Conservation (phyloP, 2,888 invertebrate species). For the Leptodirus hochenwartii region DNA sequence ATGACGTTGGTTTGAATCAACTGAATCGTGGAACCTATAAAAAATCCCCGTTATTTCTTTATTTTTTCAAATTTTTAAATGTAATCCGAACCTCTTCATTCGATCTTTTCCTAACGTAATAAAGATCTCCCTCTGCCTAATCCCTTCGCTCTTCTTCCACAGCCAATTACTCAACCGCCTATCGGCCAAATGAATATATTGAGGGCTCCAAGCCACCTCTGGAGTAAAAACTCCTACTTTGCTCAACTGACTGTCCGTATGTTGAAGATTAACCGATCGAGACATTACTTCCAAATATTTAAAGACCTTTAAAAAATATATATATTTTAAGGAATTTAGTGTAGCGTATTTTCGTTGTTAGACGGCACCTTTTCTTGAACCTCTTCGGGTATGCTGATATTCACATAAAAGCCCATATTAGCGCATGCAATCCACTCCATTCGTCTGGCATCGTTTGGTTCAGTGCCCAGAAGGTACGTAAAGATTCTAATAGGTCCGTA, state of each 20-base stretch:
- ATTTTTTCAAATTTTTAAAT: no score
- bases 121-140: slow-evolving; percentile 52
- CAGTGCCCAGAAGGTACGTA: slow-evolving; percentile 81
- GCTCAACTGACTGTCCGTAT: not conserved
- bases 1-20: no score
- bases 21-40: no score
- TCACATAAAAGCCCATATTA: slow-evolving; percentile 67
- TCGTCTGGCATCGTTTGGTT: slow-evolving; percentile 67
- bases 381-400: slow-evolving; percentile 86
- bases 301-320: no score
- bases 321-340: no score
- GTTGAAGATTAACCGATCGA: slow-evolving; percentile 68
- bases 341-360: no score
- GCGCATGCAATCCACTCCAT: slow-evolving; percentile 96
- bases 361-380: slow-evolving; percentile 93
- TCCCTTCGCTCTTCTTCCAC: slow-evolving; percentile 71
- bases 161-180: slow-evolving; percentile 79
- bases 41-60: no score
- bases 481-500: slow-evolving; percentile 49
- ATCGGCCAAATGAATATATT: slow-evolving; percentile 86
- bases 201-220: slow-evolving; percentile 82
- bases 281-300: slow-evolving; percentile 95
- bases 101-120: slow-evolving; percentile 13
- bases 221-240: slow-evolving; percentile 25
- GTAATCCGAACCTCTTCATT: slow-evolving; percentile 6